phyloP scores from a whole-genome alignment of 1,140 invertebrate genomes.

The Pseudomyrmex dendroicus region DNA sequence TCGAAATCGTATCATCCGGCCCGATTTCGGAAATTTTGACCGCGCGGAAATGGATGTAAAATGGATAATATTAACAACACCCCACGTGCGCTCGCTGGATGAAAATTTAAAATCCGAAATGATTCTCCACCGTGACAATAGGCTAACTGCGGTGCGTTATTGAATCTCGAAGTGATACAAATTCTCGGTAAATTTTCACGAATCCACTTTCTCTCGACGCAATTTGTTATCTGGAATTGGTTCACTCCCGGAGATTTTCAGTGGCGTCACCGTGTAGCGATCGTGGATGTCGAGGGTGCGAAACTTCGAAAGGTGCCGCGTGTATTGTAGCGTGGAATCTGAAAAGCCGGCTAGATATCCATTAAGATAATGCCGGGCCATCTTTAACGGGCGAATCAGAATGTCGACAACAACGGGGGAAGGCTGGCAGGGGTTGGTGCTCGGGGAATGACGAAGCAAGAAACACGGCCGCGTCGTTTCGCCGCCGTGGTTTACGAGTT shows the following conservation, averaged over 20 bases:
- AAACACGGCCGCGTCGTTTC: conserved; percentile 70
- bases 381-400: conserved; percentile 75
- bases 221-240: conserved; percentile 26
- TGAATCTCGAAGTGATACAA: not conserved
- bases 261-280: conserved; percentile 3
- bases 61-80: conserved; percentile 50
- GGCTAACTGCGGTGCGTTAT: not conserved
- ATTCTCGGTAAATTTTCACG: conserved; percentile 22
- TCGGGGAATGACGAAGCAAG: conserved; percentile 64
- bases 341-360: conserved; percentile 68
- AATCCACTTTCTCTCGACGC: not conserved
- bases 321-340: conserved; percentile 22
- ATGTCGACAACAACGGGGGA: conserved; percentile 64
- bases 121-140: conserved; percentile 11
- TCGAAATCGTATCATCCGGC: conserved; percentile 43
- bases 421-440: conserved; percentile 23
- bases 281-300: not conserved
- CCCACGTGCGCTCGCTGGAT: not conserved
- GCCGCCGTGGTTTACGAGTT: conserved; percentile 68
- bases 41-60: conserved; percentile 45
- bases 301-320: conserved; percentile 19
- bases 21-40: conserved; percentile 55
- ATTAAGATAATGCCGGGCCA: conserved; percentile 73
- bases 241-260: conserved; percentile 15
- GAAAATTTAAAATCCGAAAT: conserved; percentile 36